phyloP scores from a whole-genome alignment of 1,140 invertebrate genomes.

The Lamellibrachia luymesi region DNA sequence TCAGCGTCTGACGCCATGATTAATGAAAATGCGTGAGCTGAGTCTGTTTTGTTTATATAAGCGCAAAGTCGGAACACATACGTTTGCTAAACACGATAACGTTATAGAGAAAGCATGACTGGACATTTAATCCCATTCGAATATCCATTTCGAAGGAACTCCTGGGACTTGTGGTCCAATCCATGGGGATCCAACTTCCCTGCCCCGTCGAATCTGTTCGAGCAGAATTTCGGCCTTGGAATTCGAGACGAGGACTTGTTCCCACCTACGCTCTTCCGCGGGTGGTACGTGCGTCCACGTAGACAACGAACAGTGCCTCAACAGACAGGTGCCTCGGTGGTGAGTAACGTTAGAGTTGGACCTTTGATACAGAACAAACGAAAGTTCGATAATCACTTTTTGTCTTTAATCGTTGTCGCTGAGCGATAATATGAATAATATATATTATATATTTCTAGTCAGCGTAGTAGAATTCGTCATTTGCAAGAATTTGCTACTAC shows the following conservation, averaged over 20 bases:
- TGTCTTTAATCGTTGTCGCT: too few species aligned
- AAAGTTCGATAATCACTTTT: not conserved
- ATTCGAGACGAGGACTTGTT: constrained; percentile 71
- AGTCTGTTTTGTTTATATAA: not conserved
- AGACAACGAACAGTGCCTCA: not conserved
- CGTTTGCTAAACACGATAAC: not conserved
- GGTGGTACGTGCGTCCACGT: constrained; percentile 31
- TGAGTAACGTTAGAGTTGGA: not conserved
- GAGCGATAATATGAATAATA: too few species aligned
- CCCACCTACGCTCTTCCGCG: constrained; percentile 45
- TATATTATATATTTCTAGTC: too few species aligned
- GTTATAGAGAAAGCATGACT: not conserved
- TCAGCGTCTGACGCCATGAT: not conserved
- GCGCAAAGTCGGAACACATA: not conserved
- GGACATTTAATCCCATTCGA: not conserved
- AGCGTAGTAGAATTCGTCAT: too few species aligned
- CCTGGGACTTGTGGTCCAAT: constrained; percentile 25
- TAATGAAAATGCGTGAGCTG: not conserved
- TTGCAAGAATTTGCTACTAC: too few species aligned
- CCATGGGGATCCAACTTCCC: constrained; percentile 26
- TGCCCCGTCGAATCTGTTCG: constrained; percentile 68
- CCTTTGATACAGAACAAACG: not conserved
- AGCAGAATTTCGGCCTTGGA: constrained; percentile 77
- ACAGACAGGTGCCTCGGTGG: not conserved
- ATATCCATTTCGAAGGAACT: not conserved